These are phyloP conservation scores for Plemyria rubiginata DNA, from an alignment of 2,888 invertebrate genomes.

Conservation along the genomic window DNA sequence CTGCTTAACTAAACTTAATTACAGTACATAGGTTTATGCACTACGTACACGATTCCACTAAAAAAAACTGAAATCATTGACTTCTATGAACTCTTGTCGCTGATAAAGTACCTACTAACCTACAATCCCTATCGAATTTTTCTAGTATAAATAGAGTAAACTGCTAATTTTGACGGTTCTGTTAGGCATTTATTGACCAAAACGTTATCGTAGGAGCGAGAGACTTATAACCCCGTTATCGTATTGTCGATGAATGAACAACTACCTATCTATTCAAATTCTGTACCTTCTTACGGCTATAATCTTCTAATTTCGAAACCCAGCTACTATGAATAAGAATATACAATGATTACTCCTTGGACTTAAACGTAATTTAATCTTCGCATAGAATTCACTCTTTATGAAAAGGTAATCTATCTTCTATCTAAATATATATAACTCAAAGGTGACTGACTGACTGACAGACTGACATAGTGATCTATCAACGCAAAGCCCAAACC, in stretches of 20 bases:
- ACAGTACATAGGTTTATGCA: too few relatives aligned
- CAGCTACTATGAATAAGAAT: neutral
- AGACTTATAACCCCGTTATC: conserved; percentile 30
- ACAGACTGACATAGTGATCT: too few relatives aligned
- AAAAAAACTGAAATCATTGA: neutral
- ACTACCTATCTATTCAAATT: conserved; percentile 2
- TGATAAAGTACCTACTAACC: conserved; percentile 15
- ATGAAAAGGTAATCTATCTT: too few relatives aligned
- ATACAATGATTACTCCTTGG: neutral
- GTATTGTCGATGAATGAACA: conserved; percentile 28
- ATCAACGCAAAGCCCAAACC: too few relatives aligned
- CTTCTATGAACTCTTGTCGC: conserved; percentile 13
- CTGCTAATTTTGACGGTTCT: conserved; percentile 22
- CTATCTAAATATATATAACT: too few relatives aligned
- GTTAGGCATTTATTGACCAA: conserved; percentile 10
- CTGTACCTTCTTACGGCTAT: neutral
- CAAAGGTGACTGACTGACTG: too few relatives aligned
- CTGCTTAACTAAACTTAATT: too few relatives aligned
- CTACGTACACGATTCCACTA: too few relatives aligned
- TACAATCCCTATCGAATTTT: conserved; percentile 6
- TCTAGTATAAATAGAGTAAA: conserved; percentile 12
- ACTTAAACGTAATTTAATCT: too few relatives aligned
- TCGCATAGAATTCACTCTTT: too few relatives aligned
- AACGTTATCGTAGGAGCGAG: conserved; percentile 14
- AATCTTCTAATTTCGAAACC: conserved; percentile 1